Evolutionary conservation across 2,888 invertebrate species (phyloP).

Genomic region (Steinernema hermaphroditum): DNA sequence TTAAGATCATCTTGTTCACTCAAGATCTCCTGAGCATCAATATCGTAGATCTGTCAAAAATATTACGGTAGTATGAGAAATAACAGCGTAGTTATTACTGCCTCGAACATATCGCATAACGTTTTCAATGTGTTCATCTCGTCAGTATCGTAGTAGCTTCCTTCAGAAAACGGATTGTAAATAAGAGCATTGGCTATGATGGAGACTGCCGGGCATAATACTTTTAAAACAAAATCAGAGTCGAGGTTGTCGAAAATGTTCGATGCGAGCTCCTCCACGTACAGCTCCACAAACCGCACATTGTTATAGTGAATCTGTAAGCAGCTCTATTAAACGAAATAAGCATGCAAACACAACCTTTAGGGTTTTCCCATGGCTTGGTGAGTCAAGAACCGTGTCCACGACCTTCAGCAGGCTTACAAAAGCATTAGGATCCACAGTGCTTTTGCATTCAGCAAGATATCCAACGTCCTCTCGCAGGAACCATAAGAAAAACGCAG

Average conservation of each 20-base stretch:
- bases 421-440: constrained; percentile 33
- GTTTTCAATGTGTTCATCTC: neutral
- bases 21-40: neutral
- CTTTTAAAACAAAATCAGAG: neutral
- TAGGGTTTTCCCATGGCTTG: neutral
- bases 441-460: constrained; percentile 23
- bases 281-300: constrained; percentile 2
- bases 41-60: constrained; percentile 3
- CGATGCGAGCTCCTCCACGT: neutral
- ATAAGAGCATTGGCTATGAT: neutral
- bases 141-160: neutral
- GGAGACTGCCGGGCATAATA: neutral
- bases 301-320: constrained; percentile 13
- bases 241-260: neutral
- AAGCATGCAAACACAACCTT: neutral
- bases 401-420: constrained; percentile 24
- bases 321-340: neutral
- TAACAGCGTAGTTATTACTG: no score
- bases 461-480: constrained; percentile 32
- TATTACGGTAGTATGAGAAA: no score
- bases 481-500: constrained; percentile 30
- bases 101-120: constrained; percentile 11
- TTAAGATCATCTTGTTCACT: neutral
- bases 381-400: constrained; percentile 25
- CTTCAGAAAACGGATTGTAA: neutral